A percentile compares a stretch with the other conserved stretches of the same genome.
Evolutionary conservation across 2,113 vertebrate species (phyloP).

Genomic region (Syrrhaptes paradoxus): DNA sequence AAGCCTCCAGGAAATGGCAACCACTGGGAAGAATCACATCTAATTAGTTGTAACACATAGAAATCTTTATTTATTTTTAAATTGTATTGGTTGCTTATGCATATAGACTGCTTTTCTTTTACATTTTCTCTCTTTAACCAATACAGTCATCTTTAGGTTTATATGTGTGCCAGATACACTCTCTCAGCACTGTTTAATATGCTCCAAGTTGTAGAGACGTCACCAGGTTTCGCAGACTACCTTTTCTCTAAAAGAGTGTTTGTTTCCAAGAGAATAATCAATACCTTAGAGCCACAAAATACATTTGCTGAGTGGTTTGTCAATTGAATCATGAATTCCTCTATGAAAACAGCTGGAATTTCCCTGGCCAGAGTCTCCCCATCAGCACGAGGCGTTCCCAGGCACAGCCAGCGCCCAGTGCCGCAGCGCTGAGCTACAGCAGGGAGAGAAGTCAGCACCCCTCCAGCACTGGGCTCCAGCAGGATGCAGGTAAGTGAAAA

Average conservation of each 20-base stretch:
- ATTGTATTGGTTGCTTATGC: background rate
- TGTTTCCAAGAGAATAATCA: background rate
- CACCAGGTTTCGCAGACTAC: background rate
- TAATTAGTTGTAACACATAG: background rate
- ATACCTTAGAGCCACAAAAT: background rate
- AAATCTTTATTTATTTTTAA: background rate
- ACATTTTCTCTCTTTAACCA: background rate
- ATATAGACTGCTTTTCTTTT: background rate
- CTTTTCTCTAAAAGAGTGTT: background rate
- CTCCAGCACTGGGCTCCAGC: background rate
- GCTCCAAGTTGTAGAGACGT: background rate
- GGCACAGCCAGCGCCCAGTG: background rate
- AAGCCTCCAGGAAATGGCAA: background rate
- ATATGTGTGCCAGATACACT: background rate
- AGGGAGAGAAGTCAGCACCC: background rate
- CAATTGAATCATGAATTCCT: background rate
- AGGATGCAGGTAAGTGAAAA: background rate
- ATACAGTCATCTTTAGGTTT: background rate
- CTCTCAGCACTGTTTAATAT: background rate
- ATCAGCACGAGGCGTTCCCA: background rate
- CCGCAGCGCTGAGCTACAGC: background rate
- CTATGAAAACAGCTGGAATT: background rate
- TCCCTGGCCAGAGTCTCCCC: background rate
- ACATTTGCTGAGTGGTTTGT: background rate
- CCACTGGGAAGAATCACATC: background rate